Evolutionary conservation across 1,140 invertebrate genomes (phyloP), one percentile per base, ranked within the genome.

Genomic region (Marisa cornuarietis): DNA sequence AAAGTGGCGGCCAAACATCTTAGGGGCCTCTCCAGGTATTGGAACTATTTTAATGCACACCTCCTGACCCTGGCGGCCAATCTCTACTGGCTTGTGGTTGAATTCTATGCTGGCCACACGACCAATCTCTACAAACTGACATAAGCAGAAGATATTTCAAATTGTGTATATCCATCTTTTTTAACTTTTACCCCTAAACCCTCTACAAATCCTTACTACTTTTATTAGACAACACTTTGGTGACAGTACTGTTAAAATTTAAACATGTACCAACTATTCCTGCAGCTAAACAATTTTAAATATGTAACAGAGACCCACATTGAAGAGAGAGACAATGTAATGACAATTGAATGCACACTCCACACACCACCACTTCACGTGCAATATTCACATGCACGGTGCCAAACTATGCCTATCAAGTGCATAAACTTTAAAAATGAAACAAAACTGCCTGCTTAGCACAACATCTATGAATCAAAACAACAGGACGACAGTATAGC

Each of bases 41-140:
- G 97, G 95, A 83, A 99, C 98, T 83, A 99, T 99, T 93, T 99
- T 99, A 82, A 99, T 95, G 92, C 98, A 99, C 16, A 99, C 97
- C 92, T 99, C 98, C 91, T 97, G 95, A 7, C 98, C 99, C 92
- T 98, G 98, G 75, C 96, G 94, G 1, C 98, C 99, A 14, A 93
- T 93, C 75, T 99, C 98, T 79, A 99, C 94, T 22, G 89, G 83
- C 86, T 95, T 94, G 85, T 91, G 96, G 90, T 94, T 99, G 82
- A 93, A 93, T 91, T 99, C 97, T 88, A 99, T 96, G 65, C 97
- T 98, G 18, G 96, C 96, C 66, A 99, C 96, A 52, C 97, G 93
- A 9, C 99, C 99, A 87, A 99, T 93, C 78, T 98, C 96, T 80
- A 99, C 93, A 92, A 97, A 97, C 96, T 99, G 93, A 66, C 7